Conservation (phyloP, 2,113 vertebrate species). For the Suricata suricatta region DNA sequence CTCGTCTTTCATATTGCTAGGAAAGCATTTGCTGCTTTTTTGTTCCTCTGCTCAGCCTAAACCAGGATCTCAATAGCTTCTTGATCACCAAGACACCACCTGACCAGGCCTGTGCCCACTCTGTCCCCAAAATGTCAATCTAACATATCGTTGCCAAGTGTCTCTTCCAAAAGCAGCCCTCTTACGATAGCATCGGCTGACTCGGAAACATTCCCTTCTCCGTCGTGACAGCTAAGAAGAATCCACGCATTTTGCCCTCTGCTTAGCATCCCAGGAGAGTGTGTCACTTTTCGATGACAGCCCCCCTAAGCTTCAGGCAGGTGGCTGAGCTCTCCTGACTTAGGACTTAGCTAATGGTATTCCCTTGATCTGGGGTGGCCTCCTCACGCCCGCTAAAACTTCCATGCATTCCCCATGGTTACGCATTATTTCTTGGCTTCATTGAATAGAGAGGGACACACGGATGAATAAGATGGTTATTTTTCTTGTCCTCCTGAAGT, state of each 20-base stretch:
- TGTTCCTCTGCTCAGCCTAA: background rate
- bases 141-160: background rate
- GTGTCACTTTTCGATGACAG: background rate
- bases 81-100: too few relatives aligned
- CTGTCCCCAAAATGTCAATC: background rate
- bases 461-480: background rate
- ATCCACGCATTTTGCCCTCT: background rate
- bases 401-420: background rate
- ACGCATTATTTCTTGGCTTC: background rate
- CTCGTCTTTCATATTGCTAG: background rate
- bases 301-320: background rate
- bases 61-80: background rate
- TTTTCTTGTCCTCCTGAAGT: background rate
- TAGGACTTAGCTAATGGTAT: background rate
- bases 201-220: background rate
- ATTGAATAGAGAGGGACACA: background rate
- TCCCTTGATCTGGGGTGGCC: background rate
- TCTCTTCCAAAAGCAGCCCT: background rate
- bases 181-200: background rate
- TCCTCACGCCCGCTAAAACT: background rate
- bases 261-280: background rate
- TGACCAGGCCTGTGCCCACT: fast-evolving
- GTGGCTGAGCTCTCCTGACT: background rate
- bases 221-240: background rate
- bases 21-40: background rate